These are phyloP conservation scores for Forpus xanthops DNA, from an alignment of 2,797 vertebrate species.

Conservation along the genomic window DNA sequence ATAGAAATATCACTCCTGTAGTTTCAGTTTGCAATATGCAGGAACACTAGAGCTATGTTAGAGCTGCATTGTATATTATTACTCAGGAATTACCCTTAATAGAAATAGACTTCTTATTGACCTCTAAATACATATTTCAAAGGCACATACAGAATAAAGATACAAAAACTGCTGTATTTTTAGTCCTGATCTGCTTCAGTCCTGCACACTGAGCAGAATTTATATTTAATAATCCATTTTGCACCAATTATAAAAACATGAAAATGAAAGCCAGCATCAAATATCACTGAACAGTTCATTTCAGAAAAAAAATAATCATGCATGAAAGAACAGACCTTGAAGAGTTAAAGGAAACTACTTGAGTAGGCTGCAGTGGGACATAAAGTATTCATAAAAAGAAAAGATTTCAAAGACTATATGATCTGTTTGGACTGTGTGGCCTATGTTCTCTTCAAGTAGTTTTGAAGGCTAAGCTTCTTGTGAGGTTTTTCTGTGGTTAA, in stretches of 20 bases:
- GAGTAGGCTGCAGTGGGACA: neutral
- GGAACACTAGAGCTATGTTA: neutral
- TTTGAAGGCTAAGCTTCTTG: neutral
- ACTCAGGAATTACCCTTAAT: neutral
- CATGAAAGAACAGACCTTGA: conserved; percentile 12
- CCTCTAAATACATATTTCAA: neutral
- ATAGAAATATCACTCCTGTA: neutral
- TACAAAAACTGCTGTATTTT: neutral
- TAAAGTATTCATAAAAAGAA: neutral
- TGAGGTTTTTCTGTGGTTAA: neutral
- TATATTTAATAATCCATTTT: conserved; percentile 25
- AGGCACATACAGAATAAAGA: neutral
- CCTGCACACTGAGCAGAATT: neutral
- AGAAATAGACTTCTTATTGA: neutral
- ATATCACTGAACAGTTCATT: conserved; percentile 1
- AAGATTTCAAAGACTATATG: neutral
- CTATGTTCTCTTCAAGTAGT: neutral
- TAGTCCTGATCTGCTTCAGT: neutral
- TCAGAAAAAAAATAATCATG: neutral
- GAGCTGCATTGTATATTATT: neutral
- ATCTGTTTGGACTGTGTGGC: neutral
- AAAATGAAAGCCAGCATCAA: neutral
- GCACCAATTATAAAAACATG: conserved; percentile 35
- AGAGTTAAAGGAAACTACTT: conserved; percentile 17
- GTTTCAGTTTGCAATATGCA: neutral